A percentile compares a stretch with the other conserved stretches of the same genome.
phyloP scores from a whole-genome alignment of 2,888 invertebrate genomes.

The Thereva nobilitata region DNA sequence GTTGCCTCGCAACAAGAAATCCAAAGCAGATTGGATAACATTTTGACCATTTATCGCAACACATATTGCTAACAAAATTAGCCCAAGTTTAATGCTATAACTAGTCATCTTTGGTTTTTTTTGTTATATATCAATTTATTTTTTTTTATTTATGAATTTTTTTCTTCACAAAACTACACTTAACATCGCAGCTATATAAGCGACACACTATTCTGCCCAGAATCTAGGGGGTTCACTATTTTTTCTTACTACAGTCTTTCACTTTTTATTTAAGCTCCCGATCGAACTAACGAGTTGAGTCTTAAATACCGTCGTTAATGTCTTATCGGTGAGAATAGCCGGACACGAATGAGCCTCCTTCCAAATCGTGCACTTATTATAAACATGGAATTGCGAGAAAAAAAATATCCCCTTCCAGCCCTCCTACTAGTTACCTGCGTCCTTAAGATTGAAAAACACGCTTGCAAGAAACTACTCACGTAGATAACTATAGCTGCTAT shows the following conservation, averaged over 20 bases:
- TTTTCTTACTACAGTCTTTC: too few species aligned
- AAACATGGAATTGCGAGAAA: slow-evolving; percentile 23
- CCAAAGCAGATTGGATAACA: slow-evolving; percentile 25
- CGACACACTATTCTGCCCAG: too few species aligned
- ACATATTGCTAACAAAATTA: slow-evolving; percentile 11
- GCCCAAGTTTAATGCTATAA: background rate
- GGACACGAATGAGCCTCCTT: slow-evolving; percentile 28
- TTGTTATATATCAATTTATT: too few species aligned
- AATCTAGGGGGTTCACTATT: too few species aligned
- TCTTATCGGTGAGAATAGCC: slow-evolving; percentile 17
- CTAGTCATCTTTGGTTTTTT: background rate
- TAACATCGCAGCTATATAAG: too few species aligned
- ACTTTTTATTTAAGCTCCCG: too few species aligned
- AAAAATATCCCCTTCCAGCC: background rate
- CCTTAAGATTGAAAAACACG: slow-evolving; percentile 15
- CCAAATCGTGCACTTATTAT: slow-evolving; percentile 22
- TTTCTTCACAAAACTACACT: too few species aligned
- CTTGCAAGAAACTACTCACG: too few species aligned
- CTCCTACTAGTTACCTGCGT: slow-evolving; percentile 3
- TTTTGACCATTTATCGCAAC: slow-evolving; percentile 25
- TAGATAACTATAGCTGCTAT: too few species aligned
- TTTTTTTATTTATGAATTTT: too few species aligned
- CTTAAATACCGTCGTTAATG: background rate
- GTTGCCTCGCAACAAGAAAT: slow-evolving; percentile 37
- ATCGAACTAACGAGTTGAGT: too few species aligned